These are phyloP conservation scores for Calyptommatus sinebrachiatus DNA, from an alignment of 2,113 vertebrate species.

Conservation along the genomic window DNA sequence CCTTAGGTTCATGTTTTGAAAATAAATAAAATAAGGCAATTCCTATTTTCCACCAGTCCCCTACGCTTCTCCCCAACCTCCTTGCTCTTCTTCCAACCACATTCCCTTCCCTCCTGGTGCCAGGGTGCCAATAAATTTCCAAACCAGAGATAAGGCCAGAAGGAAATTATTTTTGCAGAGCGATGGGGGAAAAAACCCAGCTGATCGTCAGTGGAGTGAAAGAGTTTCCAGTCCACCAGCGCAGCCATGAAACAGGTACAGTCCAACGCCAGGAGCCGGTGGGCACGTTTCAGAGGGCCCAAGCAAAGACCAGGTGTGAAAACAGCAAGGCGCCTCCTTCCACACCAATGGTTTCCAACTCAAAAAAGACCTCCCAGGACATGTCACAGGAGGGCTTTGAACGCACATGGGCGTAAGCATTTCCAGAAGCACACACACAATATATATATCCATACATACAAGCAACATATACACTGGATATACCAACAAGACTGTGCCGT, in stretches of 20 bases:
- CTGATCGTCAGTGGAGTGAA: neutral
- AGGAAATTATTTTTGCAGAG: neutral
- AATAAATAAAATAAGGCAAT: neutral
- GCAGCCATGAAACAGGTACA: neutral
- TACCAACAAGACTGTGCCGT: constrained; percentile 40
- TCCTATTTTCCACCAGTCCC: neutral
- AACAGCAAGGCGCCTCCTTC: neutral
- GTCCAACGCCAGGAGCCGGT: constrained; percentile 57
- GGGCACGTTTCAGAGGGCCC: neutral
- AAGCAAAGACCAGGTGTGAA: constrained; percentile 2
- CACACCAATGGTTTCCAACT: neutral
- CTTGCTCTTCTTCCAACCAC: neutral
- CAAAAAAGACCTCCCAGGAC: neutral
- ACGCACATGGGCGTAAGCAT: neutral
- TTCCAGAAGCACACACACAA: no score
- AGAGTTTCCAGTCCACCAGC: constrained; percentile 12
- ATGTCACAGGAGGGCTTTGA: neutral
- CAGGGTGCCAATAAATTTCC: neutral
- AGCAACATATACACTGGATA: neutral
- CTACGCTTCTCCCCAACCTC: neutral
- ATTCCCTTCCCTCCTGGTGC: neutral
- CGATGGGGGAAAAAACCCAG: accelerated
- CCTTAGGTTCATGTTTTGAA: neutral
- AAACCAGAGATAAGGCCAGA: neutral
- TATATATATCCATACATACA: neutral